These are phyloP conservation scores for Chromobotia macracanthus DNA, from an alignment of 2,797 vertebrate species.

Conservation along the genomic window DNA sequence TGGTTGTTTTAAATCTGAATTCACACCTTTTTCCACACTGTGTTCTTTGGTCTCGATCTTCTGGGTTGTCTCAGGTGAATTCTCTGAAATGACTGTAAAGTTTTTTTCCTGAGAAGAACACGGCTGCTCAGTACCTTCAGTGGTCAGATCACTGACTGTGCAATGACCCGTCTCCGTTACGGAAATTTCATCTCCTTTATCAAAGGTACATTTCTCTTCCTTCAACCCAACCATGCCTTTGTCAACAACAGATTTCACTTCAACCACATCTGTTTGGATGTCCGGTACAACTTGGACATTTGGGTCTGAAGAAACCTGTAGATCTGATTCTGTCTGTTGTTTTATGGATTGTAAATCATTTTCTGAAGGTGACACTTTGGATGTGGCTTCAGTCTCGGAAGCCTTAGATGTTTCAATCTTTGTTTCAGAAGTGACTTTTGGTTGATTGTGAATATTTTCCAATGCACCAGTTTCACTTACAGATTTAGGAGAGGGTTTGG, in stretches of 20 bases:
- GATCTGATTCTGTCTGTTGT: conserved; percentile 6
- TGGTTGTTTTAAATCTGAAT: conserved; percentile 27
- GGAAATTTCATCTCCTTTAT: conserved; percentile 33
- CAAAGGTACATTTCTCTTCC: conserved; percentile 66
- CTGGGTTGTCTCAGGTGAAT: conserved; percentile 10
- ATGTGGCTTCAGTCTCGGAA: not conserved
- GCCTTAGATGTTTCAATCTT: not conserved
- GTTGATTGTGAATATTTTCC: conserved; percentile 3
- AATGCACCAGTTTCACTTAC: not conserved
- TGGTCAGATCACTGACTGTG: conserved; percentile 55
- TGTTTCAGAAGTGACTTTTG: not conserved
- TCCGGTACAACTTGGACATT: not conserved
- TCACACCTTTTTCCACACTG: conserved; percentile 20
- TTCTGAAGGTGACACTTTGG: not conserved
- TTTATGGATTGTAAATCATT: conserved; percentile 4
- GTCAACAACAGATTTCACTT: conserved; percentile 53
- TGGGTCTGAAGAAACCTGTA: not conserved
- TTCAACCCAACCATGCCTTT: conserved; percentile 64
- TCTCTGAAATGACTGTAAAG: not conserved
- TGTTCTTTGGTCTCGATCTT: conserved; percentile 5
- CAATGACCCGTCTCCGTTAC: conserved; percentile 52
- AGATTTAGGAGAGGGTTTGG: conserved; percentile 19
- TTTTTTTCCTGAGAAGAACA: not conserved
- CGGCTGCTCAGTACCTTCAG: not conserved
- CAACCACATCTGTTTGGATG: not conserved